phyloP scores from a whole-genome alignment of 2,113 vertebrate genomes.

The Pseudorhombus dupliciocellatus region DNA sequence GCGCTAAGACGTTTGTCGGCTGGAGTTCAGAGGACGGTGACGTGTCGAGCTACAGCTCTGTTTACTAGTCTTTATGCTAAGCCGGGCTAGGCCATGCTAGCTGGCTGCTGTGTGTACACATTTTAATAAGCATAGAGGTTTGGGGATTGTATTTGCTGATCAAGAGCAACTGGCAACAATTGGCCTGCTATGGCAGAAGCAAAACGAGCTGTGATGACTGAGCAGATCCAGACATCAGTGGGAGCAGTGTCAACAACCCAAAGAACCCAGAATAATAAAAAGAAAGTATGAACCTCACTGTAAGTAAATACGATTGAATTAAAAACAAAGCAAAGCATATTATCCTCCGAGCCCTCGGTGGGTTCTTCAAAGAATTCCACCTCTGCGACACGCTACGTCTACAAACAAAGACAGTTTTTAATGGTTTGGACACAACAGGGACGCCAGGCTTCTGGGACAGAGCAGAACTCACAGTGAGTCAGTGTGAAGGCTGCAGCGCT shows the following conservation, averaged over 20 bases:
- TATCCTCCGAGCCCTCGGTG: not conserved
- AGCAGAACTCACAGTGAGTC: slow-evolving; percentile 1
- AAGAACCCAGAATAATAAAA: not conserved
- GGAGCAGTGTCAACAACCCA: not conserved
- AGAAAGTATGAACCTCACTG: not conserved
- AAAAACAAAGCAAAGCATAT: not conserved
- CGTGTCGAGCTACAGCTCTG: not conserved
- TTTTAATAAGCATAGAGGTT: too few species aligned
- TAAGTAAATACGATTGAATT: not conserved
- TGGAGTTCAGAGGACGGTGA: slow-evolving; percentile 10
- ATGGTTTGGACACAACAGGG: not conserved
- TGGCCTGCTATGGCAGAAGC: not conserved
- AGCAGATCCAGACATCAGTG: not conserved
- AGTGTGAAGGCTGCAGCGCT: not conserved
- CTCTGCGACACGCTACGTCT: not conserved
- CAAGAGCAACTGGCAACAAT: not conserved
- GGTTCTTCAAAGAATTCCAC: not conserved
- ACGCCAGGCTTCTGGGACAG: not conserved
- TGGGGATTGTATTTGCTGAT: not conserved
- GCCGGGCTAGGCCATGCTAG: not conserved
- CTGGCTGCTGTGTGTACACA: not conserved
- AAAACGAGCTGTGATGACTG: not conserved
- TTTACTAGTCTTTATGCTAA: not conserved
- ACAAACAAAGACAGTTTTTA: not conserved
- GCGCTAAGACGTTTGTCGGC: slow-evolving; percentile 29